Base-by-base conservation (phyloP, 2,797 vertebrate genomes). In the Telmatherina bonti region DNA sequence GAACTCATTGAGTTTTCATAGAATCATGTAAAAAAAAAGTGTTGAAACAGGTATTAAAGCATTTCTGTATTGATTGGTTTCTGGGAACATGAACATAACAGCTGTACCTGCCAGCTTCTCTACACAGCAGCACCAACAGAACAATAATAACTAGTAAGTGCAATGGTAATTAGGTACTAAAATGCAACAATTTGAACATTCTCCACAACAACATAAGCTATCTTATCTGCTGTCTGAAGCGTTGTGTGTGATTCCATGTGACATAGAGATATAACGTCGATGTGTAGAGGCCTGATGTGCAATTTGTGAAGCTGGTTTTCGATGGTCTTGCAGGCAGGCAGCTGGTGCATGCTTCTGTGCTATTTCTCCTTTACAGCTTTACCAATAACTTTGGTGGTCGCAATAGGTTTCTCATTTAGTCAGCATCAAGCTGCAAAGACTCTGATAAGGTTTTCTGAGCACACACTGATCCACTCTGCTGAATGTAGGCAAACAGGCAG, bases 361-460 rank as follows among this genome's bases (percentile, higher is more conserved):
- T 79, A 79, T 88, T 87, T 85, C 87, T 87, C 78, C 85, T 84
- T 85, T 75, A 74, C 72, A 74, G 78, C 84, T 77, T 72, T 78
- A 82, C 85, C 87, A 87, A 79, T 88, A 89, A 83, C 75, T 76
- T 85, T 78, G 71, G 81, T 88, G 41, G 79, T 82, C 70, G 75
- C 83, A 63, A 71, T 67, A 76, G 81, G 72, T 82, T 88, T 84
- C 90, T 89, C 89, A 84, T 91, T 90, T 88, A 81, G 83, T 82
- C 60, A 18, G 68, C 79, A 74, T 82, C 86, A 85, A 89, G 91
- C 89, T 91, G 88, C 90, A 84, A 74, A 45, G 84, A 61, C 74
- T 81, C 78, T 83, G 90, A 92, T 92, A 90, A 90, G 85, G 71
- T 80, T 85, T 76, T 64, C 78, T 43, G 76, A 77, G 76, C 74